phyloP scores from a whole-genome alignment of 2,797 vertebrate genomes.

The Liparis tanakae region DNA sequence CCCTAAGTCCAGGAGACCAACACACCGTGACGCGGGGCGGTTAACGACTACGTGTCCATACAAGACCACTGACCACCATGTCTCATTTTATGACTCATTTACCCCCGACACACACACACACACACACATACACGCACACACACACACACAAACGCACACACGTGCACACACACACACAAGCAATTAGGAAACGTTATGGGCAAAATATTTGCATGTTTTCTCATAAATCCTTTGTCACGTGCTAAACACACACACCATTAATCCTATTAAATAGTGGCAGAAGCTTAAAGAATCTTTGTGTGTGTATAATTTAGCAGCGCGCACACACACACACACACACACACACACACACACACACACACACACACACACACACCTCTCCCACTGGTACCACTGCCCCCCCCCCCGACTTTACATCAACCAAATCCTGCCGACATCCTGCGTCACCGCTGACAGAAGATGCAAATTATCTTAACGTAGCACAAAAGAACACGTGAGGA shows the following conservation, averaged over 20 bases:
- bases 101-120: too few relatives aligned
- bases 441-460: constrained; percentile 28
- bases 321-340: too few relatives aligned
- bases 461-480: constrained; percentile 11
- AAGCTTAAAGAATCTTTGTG: background rate
- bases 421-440: constrained; percentile 26
- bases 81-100: constrained; percentile 61
- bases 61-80: constrained; percentile 37
- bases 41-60: constrained; percentile 41
- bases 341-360: too few relatives aligned
- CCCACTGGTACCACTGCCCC: constrained; percentile 4
- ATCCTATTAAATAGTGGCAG: background rate
- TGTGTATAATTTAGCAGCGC: constrained; percentile 15
- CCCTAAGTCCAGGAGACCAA: background rate
- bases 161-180: background rate
- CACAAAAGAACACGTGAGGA: constrained; percentile 1
- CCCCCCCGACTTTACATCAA: constrained; percentile 18
- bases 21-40: constrained; percentile 23
- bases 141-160: too few relatives aligned
- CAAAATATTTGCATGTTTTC: background rate
- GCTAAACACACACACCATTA: constrained; percentile 12
- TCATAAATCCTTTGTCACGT: background rate
- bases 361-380: background rate
- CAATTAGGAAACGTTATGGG: constrained; percentile 3
- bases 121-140: too few relatives aligned